phyloP scores from a whole-genome alignment of 1,140 invertebrate species.

The Temnothorax nylanderi region DNA sequence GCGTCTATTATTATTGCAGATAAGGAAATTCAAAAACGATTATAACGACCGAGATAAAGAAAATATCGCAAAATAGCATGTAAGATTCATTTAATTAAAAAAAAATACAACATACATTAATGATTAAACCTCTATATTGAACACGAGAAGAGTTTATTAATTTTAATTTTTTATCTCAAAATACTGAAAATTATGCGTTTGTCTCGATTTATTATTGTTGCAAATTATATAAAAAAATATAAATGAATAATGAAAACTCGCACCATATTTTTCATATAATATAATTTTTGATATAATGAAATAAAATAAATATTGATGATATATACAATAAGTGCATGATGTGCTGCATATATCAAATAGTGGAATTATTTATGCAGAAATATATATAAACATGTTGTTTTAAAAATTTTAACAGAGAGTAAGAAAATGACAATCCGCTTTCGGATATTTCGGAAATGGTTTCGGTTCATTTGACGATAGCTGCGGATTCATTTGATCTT shows the following conservation, averaged over 20 bases:
- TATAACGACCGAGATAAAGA: background rate
- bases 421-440: background rate
- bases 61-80: background rate
- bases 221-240: background rate
- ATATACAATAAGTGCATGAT: background rate
- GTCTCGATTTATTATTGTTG: background rate
- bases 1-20: background rate
- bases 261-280: background rate
- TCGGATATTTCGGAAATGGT: background rate
- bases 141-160: too few species aligned
- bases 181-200: background rate
- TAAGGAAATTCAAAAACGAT: background rate
- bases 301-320: background rate
- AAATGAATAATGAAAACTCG: too few species aligned
- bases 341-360: background rate
- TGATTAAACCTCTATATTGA: background rate
- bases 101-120: background rate
- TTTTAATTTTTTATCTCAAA: background rate
- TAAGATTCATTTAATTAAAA: background rate
- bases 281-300: background rate
- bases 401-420: background rate
- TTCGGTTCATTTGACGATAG: background rate
- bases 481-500: constrained; percentile 6
- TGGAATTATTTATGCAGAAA: background rate
- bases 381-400: background rate